A percentile compares a stretch with the other conserved stretches of the same genome.
These are phyloP conservation scores for Scomber scombrus DNA, from an alignment of 2,113 vertebrate species.

Conservation along the genomic window DNA sequence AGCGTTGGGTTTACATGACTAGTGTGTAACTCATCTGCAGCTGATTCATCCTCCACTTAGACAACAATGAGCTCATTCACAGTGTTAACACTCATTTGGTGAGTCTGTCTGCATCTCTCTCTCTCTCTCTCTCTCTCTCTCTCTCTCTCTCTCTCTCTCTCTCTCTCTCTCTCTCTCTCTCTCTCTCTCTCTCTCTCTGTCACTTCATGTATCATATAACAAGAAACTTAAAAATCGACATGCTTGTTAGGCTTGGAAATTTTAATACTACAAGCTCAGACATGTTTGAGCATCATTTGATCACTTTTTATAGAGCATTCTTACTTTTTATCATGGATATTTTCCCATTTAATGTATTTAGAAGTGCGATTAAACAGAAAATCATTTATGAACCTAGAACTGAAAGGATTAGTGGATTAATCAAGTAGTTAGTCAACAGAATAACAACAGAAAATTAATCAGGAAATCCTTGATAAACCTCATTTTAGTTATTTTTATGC, in stretches of 20 bases:
- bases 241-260: neutral
- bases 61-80: conserved; percentile 10
- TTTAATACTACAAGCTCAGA: neutral
- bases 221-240: neutral
- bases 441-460: too few relatives aligned
- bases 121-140: neutral
- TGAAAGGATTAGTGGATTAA: too few relatives aligned
- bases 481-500: too few relatives aligned
- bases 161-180: neutral
- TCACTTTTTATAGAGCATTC: too few relatives aligned
- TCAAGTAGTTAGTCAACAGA: too few relatives aligned
- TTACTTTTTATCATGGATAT: too few relatives aligned
- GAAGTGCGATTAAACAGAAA: too few relatives aligned
- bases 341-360: too few relatives aligned
- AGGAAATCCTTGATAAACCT: too few relatives aligned
- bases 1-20: neutral
- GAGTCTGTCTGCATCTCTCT: neutral
- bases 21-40: conserved; percentile 5
- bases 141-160: neutral
- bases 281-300: neutral
- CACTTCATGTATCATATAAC: neutral
- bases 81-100: neutral
- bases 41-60: conserved; percentile 43
- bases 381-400: too few relatives aligned
- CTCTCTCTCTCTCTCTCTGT: neutral